Evolutionary conservation across 2,113 vertebrate genomes (phyloP), one percentile per base, ranked within the genome.

Genomic region (Petaurus breviceps): DNA sequence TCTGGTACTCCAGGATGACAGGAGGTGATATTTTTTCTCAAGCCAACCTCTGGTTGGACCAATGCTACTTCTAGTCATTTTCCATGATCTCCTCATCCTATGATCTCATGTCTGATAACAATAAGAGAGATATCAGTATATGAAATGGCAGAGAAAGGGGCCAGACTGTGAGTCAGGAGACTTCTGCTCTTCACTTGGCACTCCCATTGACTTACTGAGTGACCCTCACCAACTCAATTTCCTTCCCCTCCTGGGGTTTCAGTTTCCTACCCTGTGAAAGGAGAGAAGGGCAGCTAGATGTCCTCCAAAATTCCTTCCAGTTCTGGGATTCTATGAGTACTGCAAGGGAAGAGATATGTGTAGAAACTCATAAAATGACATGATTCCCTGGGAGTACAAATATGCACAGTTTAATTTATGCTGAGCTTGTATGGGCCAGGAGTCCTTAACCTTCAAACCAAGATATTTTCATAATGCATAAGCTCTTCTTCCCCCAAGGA

Each of bases 401-500:
- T 47, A 0, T 52, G 0, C 2, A 31, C 54, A 93, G 31, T 94
- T 90, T 51, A 92, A 90, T 54, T 96, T 97, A 94, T 61, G 8
- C 11, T 55, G n/a, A 94, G 51, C 90, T 43, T 96, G 37, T 77
- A 51, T 0, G 61, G 3, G 90, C 6, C 4, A 37, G 77, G 91
- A 5, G 55, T 91, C 93, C 53, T 49, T 92, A 93, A 90, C 84
- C 55, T 92, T 95, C 57, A 93, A 94, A 92, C 49, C 52, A 90
- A 8, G 89, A 55, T 53, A 91, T 52, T 96, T 98, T 95, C 7
- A 93, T 90, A 94, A 84, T 91, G 93, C 0, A n/a, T 90, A 46
- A 4, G 55, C 90, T 93, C 8, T 8, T 94, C 93, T 95, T 94
- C 49, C 95, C 84, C 46, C 6, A 93, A 92, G 50, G 26, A n/a